Base-by-base conservation (phyloP, 2,113 vertebrate species). In the Strix uralensis region DNA sequence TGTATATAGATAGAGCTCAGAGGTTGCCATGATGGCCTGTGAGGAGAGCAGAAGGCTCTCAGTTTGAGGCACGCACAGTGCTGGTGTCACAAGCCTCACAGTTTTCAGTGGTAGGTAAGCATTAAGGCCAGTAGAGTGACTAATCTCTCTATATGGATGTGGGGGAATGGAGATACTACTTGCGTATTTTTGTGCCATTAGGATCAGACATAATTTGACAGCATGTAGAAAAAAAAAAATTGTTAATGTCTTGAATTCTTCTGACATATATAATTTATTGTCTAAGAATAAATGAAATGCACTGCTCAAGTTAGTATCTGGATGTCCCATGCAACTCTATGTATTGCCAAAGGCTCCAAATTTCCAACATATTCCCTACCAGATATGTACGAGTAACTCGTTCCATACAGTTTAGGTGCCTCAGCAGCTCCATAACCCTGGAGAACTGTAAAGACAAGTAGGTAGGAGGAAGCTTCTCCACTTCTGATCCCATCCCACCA, bases 51-150 rank as follows among this genome's bases (percentile, higher is more conserved):
- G 40, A 44, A 75, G 27, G 13, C 21, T 58, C 19, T 42, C 40
- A 77, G 5, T 7, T 46, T 87, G 77, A 81, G 32, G 46, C 15
- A 44, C 23, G 51, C 0, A 0, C 8, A 34, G 40, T n/a, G 14
- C 30, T 70, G 27, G 14, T 62, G 38, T 51, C 30, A 44, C 61
- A 88, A 85, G 36, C 23, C 40, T 67, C 47, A 22, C 25, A 78
- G 42, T 4, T 30, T 89, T 40, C 0, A 0, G 44, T 10, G n/a
- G 26, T 74, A 81, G 42, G 32, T 69, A 66, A 73, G 26, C 12
- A 19, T 49, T 38, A 73, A 47, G 42, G 49, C 13, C 25, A 52
- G 26, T 2, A 62, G 42, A 66, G 13, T 26, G 34, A 34, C 46
- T 57, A 23, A 46, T 44, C 7, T 75, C 15, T 93, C 61, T 57